These are phyloP conservation scores for Athalia circularis DNA, from an alignment of 2,888 invertebrate genomes.

Conservation along the genomic window DNA sequence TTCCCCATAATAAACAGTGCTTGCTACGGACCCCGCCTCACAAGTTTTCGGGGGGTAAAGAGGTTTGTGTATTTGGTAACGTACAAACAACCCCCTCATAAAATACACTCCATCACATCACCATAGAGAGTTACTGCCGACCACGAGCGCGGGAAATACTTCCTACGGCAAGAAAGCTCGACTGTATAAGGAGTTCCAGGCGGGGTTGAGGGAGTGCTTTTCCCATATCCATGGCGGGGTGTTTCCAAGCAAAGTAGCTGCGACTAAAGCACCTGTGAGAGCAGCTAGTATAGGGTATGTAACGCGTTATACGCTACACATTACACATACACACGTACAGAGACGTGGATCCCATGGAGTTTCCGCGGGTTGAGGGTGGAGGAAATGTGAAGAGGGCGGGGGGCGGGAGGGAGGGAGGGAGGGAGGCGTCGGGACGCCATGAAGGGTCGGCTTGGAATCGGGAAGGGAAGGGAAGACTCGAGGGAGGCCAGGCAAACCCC, in stretches of 20 bases:
- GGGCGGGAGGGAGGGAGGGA: constrained; percentile 45
- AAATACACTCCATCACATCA: not conserved
- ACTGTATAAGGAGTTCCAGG: no score
- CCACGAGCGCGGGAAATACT: not conserved
- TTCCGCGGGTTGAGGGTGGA: constrained; percentile 24
- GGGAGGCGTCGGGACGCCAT: constrained; percentile 49
- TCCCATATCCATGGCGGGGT: constrained; percentile 57
- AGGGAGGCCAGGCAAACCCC: constrained; percentile 61
- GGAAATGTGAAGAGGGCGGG: not conserved
- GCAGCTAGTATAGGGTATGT: constrained; percentile 45
- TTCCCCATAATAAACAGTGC: constrained; percentile 70
- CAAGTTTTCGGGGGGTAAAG: no score
- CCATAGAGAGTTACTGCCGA: not conserved
- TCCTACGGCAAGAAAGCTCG: no score
- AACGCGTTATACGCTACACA: no score
- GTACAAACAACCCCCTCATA: no score
- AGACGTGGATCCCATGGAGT: no score
- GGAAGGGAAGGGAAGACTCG: constrained; percentile 50
- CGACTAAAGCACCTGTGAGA: constrained; percentile 70
- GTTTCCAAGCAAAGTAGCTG: constrained; percentile 64
- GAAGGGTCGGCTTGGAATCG: no score
- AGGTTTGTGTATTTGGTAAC: no score
- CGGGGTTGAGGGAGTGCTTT: not conserved
- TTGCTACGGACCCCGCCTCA: constrained; percentile 40
- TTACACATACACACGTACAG: no score